Percentiles rank a stretch among this genome's conserved stretches.
Conservation (phyloP, 1,140 invertebrate genomes). For the Frieseomelitta varia region DNA sequence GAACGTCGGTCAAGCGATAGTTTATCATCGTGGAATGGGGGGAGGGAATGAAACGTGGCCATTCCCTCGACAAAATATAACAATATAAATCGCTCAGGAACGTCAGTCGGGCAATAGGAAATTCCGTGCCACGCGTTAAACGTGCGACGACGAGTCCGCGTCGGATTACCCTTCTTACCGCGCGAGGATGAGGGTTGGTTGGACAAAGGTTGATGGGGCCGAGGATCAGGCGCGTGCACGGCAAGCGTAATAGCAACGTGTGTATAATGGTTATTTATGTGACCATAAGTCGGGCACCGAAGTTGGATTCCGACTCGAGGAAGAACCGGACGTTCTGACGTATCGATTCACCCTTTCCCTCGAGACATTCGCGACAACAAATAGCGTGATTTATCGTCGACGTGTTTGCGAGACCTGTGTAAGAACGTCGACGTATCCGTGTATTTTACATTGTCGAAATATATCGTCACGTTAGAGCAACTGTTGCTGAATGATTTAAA, state of each 20-base stretch:
- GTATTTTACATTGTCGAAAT: constrained; percentile 34
- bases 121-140: constrained; percentile 58
- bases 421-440: constrained; percentile 1
- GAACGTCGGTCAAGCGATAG: not conserved
- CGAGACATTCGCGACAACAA: constrained; percentile 29
- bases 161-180: constrained; percentile 52
- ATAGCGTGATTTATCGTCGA: constrained; percentile 67
- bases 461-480: not conserved
- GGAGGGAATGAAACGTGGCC: constrained; percentile 23
- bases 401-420: constrained; percentile 67
- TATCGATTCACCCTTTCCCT: constrained; percentile 51
- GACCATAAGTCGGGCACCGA: constrained; percentile 40
- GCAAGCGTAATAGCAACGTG: constrained; percentile 57
- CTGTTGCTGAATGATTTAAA: not conserved
- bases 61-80: constrained; percentile 52
- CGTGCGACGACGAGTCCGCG: constrained; percentile 37
- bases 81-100: constrained; percentile 60
- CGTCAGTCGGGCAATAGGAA: constrained; percentile 55
- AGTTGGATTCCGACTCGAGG: not conserved
- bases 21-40: constrained; percentile 32
- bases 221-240: constrained; percentile 56
- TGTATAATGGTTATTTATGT: constrained; percentile 75
- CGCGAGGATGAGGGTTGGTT: not conserved
- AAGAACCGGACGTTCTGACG: not conserved
- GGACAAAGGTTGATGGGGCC: constrained; percentile 42